A percentile compares a stretch with the other conserved stretches of the same genome.
These are phyloP conservation scores for Horisme vitalbata DNA, from an alignment of 2,888 invertebrate genomes.

Conservation along the genomic window DNA sequence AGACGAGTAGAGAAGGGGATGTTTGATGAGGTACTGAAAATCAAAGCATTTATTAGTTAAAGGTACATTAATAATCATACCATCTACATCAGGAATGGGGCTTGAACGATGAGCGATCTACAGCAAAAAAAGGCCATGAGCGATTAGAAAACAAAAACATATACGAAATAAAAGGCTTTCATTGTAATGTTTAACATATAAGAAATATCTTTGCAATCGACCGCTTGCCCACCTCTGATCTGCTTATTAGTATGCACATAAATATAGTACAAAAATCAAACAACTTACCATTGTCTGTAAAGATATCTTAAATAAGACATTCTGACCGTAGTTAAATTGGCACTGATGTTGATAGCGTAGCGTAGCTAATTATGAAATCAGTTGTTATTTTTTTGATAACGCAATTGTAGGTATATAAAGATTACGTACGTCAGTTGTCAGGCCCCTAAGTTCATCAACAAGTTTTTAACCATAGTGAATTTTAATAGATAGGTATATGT, in stretches of 20 bases:
- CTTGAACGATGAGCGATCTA: no score
- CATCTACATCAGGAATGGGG: no score
- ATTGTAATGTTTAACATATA: no score
- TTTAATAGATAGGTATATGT: conserved; percentile 30
- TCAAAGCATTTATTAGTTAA: no score
- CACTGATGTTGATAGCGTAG: conserved; percentile 15
- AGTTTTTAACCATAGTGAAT: conserved; percentile 25
- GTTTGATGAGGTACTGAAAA: conserved; percentile 46
- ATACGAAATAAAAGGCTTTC: no score
- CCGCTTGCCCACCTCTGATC: no score
- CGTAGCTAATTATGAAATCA: conserved; percentile 43
- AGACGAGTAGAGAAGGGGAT: conserved; percentile 50
- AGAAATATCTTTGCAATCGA: no score
- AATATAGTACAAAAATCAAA: background rate
- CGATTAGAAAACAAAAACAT: no score
- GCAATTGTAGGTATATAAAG: conserved; percentile 28
- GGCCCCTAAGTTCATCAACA: conserved; percentile 33
- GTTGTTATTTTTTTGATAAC: conserved; percentile 40
- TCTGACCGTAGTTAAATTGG: conserved; percentile 25
- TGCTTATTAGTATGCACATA: no score
- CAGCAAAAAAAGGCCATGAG: no score
- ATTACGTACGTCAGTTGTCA: conserved; percentile 48
- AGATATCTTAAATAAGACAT: conserved; percentile 63
- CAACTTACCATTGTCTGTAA: conserved; percentile 61
- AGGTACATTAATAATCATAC: no score